Base-by-base conservation (phyloP, 2,113 vertebrate genomes). In the Thunnus thynnus region DNA sequence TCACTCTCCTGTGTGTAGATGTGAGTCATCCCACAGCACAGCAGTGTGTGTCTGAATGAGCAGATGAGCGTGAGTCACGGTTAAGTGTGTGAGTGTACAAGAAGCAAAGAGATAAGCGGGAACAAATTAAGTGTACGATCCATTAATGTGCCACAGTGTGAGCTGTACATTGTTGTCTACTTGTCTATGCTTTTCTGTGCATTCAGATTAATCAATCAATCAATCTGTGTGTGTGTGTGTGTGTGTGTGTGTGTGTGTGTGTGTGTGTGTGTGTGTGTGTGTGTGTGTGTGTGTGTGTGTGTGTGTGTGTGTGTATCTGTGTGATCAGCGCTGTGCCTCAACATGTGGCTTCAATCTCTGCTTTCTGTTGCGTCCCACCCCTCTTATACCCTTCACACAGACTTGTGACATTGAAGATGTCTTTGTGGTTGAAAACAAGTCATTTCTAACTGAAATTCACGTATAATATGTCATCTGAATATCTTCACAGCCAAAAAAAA, bases 331-430 rank as follows among this genome's bases (percentile, higher is more conserved):
- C 62, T 86, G 69, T 1, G 79, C 74, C 74, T 89, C 75, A 72
- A 92, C 92, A 94, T 91, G 87, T 92, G 93, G 88, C 86, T 92
- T 88, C 76, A 90, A 92, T 92, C 89, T 88, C 80, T 72, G 80
- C 74, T 72, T 44, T 83, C 57, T 83, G 79, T 82, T 74, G 51
- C 13, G 16, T 71, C 86, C 88, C 89, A 64, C 88, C 88, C 86
- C 80, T 86, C 80, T 67, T 70, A 8, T 81, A 62, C 73, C 78
- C 86, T 86, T 82, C 79, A 77, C 72, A 89, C 64, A 87, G 71
- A 70, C 84, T 79, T 16, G 47, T 82, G 87, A 68, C 90, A 86
- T 80, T 36, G 52, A 83, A 80, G 74, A 78, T 47, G 62, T 78
- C 71, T 76, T 30, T 9, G 30, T 80, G 80, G 78, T 83, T 71